Evolutionary conservation across 2,113 vertebrate species (phyloP).

Genomic region (Phylloscopus trochilus): DNA sequence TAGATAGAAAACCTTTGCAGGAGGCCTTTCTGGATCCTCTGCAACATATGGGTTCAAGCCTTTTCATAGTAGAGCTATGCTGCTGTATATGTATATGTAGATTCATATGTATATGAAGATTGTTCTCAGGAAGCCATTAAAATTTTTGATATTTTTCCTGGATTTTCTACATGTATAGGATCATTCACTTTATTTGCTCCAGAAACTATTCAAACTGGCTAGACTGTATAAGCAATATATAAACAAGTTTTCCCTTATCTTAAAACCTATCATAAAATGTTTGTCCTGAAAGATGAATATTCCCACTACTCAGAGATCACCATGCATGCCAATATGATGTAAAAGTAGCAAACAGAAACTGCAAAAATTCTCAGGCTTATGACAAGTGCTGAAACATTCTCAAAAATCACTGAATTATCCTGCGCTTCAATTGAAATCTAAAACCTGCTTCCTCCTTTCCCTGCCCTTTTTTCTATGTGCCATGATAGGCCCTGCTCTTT

Average conservation of each 20-base stretch:
- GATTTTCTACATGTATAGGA: neutral
- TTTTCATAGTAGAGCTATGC: neutral
- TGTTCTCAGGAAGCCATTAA: neutral
- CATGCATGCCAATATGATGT: neutral
- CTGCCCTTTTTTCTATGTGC: neutral
- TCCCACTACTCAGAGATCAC: neutral
- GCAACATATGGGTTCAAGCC: neutral
- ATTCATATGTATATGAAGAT: neutral
- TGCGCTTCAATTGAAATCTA: conserved; percentile 21
- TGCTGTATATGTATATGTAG: neutral
- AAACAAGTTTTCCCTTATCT: neutral
- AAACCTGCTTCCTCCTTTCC: conserved; percentile 11
- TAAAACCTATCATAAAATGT: neutral
- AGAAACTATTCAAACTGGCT: neutral
- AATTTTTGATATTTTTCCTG: neutral
- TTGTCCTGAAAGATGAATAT: neutral
- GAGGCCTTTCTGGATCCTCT: neutral
- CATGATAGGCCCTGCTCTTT: neutral
- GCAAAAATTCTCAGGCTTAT: neutral
- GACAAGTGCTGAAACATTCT: neutral
- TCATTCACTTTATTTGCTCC: neutral
- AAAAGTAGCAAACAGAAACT: neutral
- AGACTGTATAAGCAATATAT: neutral
- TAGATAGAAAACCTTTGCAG: neutral
- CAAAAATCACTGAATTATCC: conserved; percentile 10